A percentile compares a stretch with the other conserved stretches of the same genome.
These are phyloP conservation scores for Catocala fraxini DNA, from an alignment of 2,888 invertebrate genomes.

Conservation along the genomic window DNA sequence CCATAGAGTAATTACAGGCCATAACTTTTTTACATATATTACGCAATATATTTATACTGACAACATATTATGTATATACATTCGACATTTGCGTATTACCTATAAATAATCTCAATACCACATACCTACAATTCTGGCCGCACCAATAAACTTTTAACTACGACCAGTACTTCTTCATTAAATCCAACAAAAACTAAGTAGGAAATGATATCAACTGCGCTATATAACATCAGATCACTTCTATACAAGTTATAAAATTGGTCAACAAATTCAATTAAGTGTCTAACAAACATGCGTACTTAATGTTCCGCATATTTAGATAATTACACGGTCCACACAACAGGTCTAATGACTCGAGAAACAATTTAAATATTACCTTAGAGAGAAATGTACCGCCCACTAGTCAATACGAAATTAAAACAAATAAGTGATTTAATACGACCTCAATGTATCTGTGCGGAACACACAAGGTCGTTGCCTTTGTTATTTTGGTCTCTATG, in stretches of 20 bases:
- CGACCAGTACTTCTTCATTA: conserved; percentile 48
- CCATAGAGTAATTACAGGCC: no score
- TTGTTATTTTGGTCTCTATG: no score
- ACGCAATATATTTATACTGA: no score
- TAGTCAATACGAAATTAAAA: conserved; percentile 25
- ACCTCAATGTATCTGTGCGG: conserved; percentile 3
- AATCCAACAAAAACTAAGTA: conserved; percentile 57
- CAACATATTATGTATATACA: no score
- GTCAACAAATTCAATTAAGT: conserved; percentile 50
- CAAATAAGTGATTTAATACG: conserved; percentile 20
- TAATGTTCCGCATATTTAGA: conserved; percentile 49
- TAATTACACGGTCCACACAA: conserved; percentile 35
- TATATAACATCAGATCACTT: conserved; percentile 50
- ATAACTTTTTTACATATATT: no score
- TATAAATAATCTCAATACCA: no score
- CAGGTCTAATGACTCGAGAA: conserved; percentile 24
- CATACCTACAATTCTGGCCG: neutral
- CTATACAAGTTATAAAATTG: conserved; percentile 46
- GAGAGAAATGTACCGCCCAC: conserved; percentile 41
- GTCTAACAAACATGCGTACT: conserved; percentile 37
- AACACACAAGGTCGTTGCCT: no score
- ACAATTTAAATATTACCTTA: conserved; percentile 32
- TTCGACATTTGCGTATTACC: no score
- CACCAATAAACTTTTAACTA: conserved; percentile 27
- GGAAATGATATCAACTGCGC: conserved; percentile 60